Evolutionary conservation across 2,888 invertebrate genomes (phyloP).

Genomic region (Trissolcus japonicus): DNA sequence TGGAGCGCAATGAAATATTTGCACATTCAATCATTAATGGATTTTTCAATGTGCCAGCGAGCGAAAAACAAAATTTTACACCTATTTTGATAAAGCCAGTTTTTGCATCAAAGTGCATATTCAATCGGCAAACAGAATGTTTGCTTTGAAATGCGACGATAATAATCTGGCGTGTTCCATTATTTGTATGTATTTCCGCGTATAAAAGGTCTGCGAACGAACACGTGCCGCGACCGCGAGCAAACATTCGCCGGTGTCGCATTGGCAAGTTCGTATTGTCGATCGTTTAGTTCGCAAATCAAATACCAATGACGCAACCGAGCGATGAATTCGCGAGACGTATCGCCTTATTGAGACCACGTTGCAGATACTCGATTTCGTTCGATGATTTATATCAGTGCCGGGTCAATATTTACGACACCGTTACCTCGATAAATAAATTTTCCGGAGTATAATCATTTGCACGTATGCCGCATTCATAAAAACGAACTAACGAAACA

Average conservation of each 20-base stretch:
- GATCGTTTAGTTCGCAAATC: conserved; percentile 21
- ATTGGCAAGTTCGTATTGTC: conserved; percentile 4
- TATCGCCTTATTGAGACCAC: conserved; percentile 39
- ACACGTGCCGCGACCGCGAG: conserved; percentile 27
- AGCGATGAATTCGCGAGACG: conserved; percentile 39
- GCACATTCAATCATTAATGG: conserved; percentile 2
- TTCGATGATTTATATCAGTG: conserved; percentile 45
- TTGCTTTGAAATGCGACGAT: conserved; percentile 34
- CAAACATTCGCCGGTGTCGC: conserved; percentile 24
- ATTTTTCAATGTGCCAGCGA: neutral
- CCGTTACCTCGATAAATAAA: conserved; percentile 28
- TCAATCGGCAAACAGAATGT: conserved; percentile 28
- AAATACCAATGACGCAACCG: conserved; percentile 24
- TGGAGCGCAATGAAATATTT: conserved; percentile 1
- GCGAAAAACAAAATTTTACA: neutral
- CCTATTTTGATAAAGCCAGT: conserved; percentile 3
- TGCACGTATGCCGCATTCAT: too few relatives aligned
- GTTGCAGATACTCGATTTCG: conserved; percentile 28
- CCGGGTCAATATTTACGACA: conserved; percentile 40
- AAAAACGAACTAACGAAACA: too few relatives aligned
- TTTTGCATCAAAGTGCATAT: conserved; percentile 6
- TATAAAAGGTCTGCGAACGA: conserved; percentile 27
- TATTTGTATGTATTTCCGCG: conserved; percentile 38
- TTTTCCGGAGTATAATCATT: conserved; percentile 27
- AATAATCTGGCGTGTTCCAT: conserved; percentile 30